These are phyloP conservation scores for Pseudomyrmex flavicornis DNA, from an alignment of 1,140 invertebrate genomes.

Conservation along the genomic window DNA sequence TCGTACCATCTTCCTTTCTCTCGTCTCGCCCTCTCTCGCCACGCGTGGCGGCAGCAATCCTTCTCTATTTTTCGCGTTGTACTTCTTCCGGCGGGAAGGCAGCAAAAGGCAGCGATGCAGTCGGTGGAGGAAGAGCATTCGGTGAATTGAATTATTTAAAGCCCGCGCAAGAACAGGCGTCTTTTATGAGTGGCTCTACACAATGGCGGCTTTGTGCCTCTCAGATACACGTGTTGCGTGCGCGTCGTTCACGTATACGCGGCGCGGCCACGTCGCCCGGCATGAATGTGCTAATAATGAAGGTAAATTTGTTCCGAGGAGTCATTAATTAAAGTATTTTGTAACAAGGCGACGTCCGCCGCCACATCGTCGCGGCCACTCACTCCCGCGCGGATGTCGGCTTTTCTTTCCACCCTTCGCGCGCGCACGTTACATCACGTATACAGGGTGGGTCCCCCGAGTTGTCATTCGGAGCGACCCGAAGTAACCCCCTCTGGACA, in stretches of 20 bases:
- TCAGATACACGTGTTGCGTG: slow-evolving; percentile 71
- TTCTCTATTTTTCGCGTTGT: slow-evolving; percentile 34
- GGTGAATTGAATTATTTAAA: slow-evolving; percentile 85
- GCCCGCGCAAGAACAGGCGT: slow-evolving; percentile 82
- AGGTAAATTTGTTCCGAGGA: slow-evolving; percentile 83
- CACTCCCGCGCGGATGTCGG: slow-evolving; percentile 3
- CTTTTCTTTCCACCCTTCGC: slow-evolving; percentile 48
- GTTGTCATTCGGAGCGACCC: slow-evolving; percentile 6
- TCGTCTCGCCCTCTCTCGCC: neutral
- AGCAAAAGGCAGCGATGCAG: slow-evolving; percentile 77
- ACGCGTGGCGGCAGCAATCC: neutral
- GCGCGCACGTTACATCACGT: slow-evolving; percentile 40
- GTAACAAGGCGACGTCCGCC: slow-evolving; percentile 75
- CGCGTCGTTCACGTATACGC: slow-evolving; percentile 65
- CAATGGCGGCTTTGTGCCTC: slow-evolving; percentile 82
- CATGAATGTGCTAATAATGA: slow-evolving; percentile 83
- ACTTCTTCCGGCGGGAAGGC: slow-evolving; percentile 73
- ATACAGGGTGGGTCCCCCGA: neutral
- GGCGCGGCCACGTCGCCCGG: slow-evolving; percentile 51
- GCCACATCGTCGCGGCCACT: slow-evolving; percentile 18
- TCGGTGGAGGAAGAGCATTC: slow-evolving; percentile 77
- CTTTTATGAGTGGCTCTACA: slow-evolving; percentile 80
- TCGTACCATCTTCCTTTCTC: slow-evolving; percentile 3
- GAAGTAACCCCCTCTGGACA: neutral
- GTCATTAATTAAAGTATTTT: slow-evolving; percentile 85